Percentiles rank a stretch among this genome's conserved stretches.
Conservation (phyloP, 2,797 vertebrate species). For the Hydrocynus forskahlii region DNA sequence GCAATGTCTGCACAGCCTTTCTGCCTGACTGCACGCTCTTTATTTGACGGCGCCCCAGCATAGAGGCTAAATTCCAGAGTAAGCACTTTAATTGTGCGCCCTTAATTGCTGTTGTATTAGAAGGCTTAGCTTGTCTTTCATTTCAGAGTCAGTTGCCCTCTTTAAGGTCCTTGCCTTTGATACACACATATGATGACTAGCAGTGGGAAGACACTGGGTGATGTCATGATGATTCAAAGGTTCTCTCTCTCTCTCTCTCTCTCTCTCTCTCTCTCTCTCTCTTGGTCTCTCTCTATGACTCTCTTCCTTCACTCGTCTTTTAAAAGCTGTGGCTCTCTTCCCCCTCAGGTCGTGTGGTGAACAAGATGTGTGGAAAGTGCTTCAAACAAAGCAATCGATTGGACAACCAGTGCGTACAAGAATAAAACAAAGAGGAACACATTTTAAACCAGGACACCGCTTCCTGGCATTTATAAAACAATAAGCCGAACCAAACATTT, state of each 20-base stretch:
- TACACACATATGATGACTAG: constrained; percentile 28
- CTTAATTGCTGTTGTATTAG: constrained; percentile 61
- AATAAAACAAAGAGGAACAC: constrained; percentile 35
- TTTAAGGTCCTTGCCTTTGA: constrained; percentile 43
- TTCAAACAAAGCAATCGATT: constrained; percentile 46
- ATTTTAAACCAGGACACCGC: constrained; percentile 14
- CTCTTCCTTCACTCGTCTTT: background rate
- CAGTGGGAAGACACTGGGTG: constrained; percentile 42
- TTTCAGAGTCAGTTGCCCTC: constrained; percentile 43
- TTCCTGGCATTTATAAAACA: constrained; percentile 51
- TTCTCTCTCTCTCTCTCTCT: background rate
- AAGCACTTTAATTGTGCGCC: constrained; percentile 59
- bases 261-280: background rate
- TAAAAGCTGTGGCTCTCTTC: constrained; percentile 38
- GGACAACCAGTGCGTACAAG: constrained; percentile 26
- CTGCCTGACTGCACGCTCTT: constrained; percentile 54
- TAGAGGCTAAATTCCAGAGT: constrained; percentile 57
- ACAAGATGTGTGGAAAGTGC: constrained; percentile 35
- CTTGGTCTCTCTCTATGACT: too few species aligned
- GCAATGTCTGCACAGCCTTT: constrained; percentile 41
- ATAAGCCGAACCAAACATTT: background rate
- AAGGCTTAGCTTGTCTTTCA: constrained; percentile 51
- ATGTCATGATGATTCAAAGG: constrained; percentile 43
- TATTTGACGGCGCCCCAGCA: constrained; percentile 45
- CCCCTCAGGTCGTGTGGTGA: constrained; percentile 30